Conservation (phyloP, 2,797 vertebrate genomes). For the Luscinia megarhynchos region DNA sequence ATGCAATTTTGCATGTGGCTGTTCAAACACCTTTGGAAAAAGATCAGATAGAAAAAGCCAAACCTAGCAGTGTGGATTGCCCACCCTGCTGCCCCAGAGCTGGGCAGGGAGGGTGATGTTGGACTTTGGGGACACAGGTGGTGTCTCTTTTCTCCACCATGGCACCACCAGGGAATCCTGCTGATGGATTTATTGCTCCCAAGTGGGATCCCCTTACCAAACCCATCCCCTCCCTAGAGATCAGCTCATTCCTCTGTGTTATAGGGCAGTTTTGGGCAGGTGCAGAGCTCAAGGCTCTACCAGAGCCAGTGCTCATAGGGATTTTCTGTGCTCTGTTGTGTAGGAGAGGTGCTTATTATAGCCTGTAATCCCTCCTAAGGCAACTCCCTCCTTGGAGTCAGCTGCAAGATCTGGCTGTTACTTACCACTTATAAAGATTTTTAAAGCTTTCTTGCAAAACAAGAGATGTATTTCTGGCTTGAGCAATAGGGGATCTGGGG, state of each 20-base stretch:
- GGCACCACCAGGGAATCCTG: neutral
- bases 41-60: neutral
- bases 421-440: conserved; percentile 50
- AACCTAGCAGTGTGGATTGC: neutral
- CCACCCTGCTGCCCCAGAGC: neutral
- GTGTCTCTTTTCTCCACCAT: neutral
- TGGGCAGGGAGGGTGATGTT: neutral
- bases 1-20: neutral
- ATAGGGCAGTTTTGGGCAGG: neutral
- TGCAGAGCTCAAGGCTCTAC: neutral
- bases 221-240: neutral
- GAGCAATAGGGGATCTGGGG: conserved; percentile 19
- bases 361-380: neutral
- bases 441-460: conserved; percentile 48
- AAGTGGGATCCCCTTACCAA: neutral
- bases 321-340: neutral
- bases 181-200: fast-evolving
- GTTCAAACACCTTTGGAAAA: neutral
- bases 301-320: fast-evolving
- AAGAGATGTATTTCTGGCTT: conserved; percentile 25
- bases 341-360: neutral
- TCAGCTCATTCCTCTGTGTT: neutral
- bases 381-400: conserved; percentile 27
- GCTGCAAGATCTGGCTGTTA: conserved; percentile 1
- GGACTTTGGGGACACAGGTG: fast-evolving